Percentiles rank a stretch among this genome's conserved stretches.
Evolutionary conservation across 2,113 vertebrate species (phyloP).

Genomic region (Oxyura jamaicensis): DNA sequence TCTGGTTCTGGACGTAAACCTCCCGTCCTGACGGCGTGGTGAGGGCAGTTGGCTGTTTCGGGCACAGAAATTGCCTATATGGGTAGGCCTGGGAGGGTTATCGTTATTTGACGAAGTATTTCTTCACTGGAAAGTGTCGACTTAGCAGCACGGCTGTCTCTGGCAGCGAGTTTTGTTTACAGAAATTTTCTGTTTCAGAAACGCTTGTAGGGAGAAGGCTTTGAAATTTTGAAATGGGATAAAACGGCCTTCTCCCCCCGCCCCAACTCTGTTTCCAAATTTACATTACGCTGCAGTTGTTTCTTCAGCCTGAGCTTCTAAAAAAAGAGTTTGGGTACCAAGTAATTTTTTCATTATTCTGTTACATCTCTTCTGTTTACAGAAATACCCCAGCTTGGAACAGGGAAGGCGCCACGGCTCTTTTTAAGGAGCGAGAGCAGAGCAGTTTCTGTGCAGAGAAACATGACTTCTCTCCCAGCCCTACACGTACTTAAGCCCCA

Average conservation of each 20-base stretch:
- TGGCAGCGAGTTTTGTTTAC: not conserved
- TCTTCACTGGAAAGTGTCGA: not conserved
- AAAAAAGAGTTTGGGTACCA: not conserved
- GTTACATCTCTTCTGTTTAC: not conserved
- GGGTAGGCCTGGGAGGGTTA: not conserved
- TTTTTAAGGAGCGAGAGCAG: not conserved
- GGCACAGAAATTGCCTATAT: not conserved
- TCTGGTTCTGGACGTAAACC: not conserved
- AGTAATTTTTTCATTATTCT: not conserved
- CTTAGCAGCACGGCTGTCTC: not conserved
- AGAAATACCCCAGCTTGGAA: not conserved
- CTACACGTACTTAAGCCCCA: accelerated
- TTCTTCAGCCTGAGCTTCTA: not conserved
- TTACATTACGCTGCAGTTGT: not conserved
- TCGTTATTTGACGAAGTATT: not conserved
- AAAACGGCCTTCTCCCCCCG: not conserved
- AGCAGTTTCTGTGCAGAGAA: not conserved
- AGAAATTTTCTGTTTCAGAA: not conserved
- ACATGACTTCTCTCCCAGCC: not conserved
- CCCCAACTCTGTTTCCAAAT: not conserved
- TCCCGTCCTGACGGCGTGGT: accelerated
- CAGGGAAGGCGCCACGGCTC: not conserved
- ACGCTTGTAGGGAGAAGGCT: not conserved
- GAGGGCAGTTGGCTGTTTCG: accelerated
- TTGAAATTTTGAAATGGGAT: not conserved